Conservation (phyloP, 2,888 invertebrate genomes). For the Dinocampus coccinellae region DNA sequence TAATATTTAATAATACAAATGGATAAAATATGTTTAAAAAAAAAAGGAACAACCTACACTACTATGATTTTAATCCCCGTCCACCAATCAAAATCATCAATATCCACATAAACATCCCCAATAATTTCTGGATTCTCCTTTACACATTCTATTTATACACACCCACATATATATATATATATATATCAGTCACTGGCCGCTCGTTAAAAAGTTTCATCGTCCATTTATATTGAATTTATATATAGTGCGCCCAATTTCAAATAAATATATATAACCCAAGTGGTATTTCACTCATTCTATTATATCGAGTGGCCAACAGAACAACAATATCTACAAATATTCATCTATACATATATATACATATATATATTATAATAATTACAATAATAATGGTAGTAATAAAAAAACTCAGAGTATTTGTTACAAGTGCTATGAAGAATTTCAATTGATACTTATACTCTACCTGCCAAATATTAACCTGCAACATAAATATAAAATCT, state of each 20-base stretch:
- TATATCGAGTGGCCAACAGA: constrained; percentile 16
- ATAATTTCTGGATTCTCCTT: background rate
- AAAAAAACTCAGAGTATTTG: constrained; percentile 1
- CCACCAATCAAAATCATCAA: no score
- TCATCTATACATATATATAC: background rate
- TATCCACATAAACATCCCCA: no score
- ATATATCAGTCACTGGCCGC: constrained; percentile 52
- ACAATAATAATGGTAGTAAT: no score
- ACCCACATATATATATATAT: background rate
- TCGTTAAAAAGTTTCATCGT: constrained; percentile 65
- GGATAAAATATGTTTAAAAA: no score
- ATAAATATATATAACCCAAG: constrained; percentile 47
- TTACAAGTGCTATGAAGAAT: constrained; percentile 23
- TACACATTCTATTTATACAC: background rate
- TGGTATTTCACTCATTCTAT: constrained; percentile 1
- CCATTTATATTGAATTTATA: constrained; percentile 51
- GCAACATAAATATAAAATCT: background rate
- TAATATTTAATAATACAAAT: no score
- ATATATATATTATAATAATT: background rate
- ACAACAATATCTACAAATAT: background rate
- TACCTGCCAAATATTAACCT: constrained; percentile 9
- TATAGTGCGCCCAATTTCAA: background rate
- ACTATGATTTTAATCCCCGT: no score
- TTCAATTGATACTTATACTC: background rate
- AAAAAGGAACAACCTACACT: no score